These are phyloP conservation scores for Papilio protenor DNA, from an alignment of 2,888 invertebrate species.

Conservation along the genomic window DNA sequence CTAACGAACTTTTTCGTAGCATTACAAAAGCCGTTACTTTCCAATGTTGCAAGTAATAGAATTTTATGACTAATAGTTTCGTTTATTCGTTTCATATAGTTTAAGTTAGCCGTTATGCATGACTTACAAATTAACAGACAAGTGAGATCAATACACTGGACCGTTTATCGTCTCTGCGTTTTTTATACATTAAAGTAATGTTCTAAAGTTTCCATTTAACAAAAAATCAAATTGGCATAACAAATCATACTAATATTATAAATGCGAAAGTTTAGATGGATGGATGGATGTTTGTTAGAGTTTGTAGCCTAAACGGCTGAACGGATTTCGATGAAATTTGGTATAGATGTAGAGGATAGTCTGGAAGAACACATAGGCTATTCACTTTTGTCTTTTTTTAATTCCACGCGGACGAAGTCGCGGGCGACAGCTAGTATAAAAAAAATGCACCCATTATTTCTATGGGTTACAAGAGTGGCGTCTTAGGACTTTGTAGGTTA, in stretches of 20 bases:
- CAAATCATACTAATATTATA: neutral
- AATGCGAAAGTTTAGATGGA: neutral
- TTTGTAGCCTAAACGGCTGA: too few relatives aligned
- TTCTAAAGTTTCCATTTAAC: constrained; percentile 10
- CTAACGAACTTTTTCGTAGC: constrained; percentile 6
- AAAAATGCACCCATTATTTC: neutral
- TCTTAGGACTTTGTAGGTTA: neutral
- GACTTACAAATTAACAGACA: constrained; percentile 44
- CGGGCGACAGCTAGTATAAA: neutral
- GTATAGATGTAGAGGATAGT: too few relatives aligned
- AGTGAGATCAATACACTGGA: constrained; percentile 37
- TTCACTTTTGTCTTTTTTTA: too few relatives aligned
- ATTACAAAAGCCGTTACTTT: constrained; percentile 25
- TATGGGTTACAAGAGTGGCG: neutral
- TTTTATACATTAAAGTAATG: neutral
- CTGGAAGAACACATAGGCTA: too few relatives aligned
- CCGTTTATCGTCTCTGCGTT: constrained; percentile 24
- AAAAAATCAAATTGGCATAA: neutral
- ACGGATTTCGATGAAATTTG: too few relatives aligned
- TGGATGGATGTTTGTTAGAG: too few relatives aligned
- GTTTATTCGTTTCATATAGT: constrained; percentile 28
- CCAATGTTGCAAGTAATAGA: constrained; percentile 39
- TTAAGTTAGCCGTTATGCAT: constrained; percentile 42
- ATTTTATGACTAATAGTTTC: constrained; percentile 27
- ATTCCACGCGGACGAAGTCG: too few relatives aligned